Base-by-base conservation (phyloP, 2,113 vertebrate species). In the Bufo gargarizans region DNA sequence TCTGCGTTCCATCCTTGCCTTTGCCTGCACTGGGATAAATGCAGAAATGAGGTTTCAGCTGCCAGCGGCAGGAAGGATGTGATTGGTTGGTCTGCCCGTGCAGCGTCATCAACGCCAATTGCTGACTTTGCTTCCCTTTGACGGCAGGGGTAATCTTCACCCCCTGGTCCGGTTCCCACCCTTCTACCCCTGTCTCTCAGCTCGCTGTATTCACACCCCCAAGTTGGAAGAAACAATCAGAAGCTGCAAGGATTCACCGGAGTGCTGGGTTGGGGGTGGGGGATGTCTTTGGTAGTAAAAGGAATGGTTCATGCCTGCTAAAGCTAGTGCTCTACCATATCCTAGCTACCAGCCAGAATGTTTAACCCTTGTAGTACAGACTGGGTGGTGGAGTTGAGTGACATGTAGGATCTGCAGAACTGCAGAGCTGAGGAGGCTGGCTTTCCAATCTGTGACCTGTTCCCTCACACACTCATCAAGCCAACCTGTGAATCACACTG, bases 51-150 rank as follows among this genome's bases (percentile, higher is more conserved):
- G 81, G 83, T 83, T 90, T 86, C 81, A 82, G 88, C 84, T 83
- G 69, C 88, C 88, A 83, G 85, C 74, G 77, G 78, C 77, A 61
- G 89, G 86, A 78, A 83, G 77, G 88, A 90, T 79, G 90, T 89
- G 88, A 83, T 91, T 92, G 92, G 91, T 84, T 61, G 22, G 86
- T 65, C 84, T 90, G 85, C 90, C 87, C n/a, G 77, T 85, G 84
- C 91, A 88, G 91, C 92, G 90, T 93, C 93, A 92, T 90, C 88
- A 86, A 87, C 90, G 65, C 90, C 58, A 89, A 89, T 72, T 89
- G 92, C 90, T 90, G 92, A 91, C 88, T 84, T 90, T 90, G 92
- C 91, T 86, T 91, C 90, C 88, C 76, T 89, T 61, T 85, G 72
- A 63, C 55, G 55, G 88, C 86, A 77, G 33, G 58, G 89, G 84